phyloP scores from a whole-genome alignment of 2,888 invertebrate species.

The Embidobia sp. region DNA sequence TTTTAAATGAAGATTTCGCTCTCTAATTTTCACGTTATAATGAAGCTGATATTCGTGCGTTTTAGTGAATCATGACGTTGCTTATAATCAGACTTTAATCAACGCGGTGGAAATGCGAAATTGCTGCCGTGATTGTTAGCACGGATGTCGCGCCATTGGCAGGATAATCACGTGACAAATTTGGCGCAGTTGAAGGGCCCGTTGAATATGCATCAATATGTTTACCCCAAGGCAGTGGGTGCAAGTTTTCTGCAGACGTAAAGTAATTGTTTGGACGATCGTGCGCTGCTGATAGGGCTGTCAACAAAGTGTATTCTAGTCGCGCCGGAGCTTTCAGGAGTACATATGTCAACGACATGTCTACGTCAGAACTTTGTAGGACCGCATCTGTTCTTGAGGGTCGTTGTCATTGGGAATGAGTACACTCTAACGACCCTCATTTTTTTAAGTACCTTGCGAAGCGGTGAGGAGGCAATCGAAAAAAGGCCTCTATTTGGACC shows the following conservation, averaged over 20 bases:
- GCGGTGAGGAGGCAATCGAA: slow-evolving; percentile 53
- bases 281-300: slow-evolving; percentile 45
- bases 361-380: slow-evolving; percentile 53
- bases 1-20: no score
- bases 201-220: slow-evolving; percentile 31
- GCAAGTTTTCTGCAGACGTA: slow-evolving; percentile 34
- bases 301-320: slow-evolving; percentile 48
- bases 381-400: slow-evolving; percentile 61
- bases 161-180: neutral
- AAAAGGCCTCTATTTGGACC: slow-evolving; percentile 42
- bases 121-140: no score
- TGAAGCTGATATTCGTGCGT: no score
- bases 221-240: neutral
- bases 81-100: no score
- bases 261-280: slow-evolving; percentile 54
- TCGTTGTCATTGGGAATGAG: slow-evolving; percentile 59
- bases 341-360: slow-evolving; percentile 55
- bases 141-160: no score
- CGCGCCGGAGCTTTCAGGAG: slow-evolving; percentile 48
- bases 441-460: slow-evolving; percentile 54
- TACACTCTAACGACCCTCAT: slow-evolving; percentile 59
- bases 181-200: slow-evolving; percentile 20
- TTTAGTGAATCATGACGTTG: no score
- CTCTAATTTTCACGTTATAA: no score
- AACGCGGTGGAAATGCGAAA: no score